Percentiles rank a stretch among this genome's conserved stretches.
Conservation (phyloP, 2,888 invertebrate species). For the Eupithecia dodoneata region DNA sequence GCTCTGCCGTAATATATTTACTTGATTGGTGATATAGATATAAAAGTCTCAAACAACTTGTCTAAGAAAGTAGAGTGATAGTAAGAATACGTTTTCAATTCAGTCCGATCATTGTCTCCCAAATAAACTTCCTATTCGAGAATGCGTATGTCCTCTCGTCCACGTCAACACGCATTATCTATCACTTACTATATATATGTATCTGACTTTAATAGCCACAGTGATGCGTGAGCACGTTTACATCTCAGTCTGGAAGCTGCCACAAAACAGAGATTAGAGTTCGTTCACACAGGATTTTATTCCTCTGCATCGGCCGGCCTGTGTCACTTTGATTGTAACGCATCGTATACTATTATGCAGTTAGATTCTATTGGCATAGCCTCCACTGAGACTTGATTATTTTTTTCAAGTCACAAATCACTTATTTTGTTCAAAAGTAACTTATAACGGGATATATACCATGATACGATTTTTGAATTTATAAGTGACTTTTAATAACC, state of each 20-base stretch:
- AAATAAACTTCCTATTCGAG: constrained; percentile 23
- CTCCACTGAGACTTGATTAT: background rate
- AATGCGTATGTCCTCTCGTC: constrained; percentile 37
- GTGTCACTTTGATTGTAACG: constrained; percentile 38
- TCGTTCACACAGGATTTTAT: constrained; percentile 85
- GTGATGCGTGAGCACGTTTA: constrained; percentile 66
- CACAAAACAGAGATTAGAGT: constrained; percentile 83
- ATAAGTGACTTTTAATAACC: no score
- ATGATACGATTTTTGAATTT: no score
- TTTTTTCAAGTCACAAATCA: background rate
- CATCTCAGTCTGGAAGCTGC: constrained; percentile 76
- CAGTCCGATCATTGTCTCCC: background rate
- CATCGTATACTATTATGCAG: constrained; percentile 9
- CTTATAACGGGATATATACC: no score
- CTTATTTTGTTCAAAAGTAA: background rate
- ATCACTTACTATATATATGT: constrained; percentile 39
- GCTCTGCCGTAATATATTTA: background rate
- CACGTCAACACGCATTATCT: constrained; percentile 43
- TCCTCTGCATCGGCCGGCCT: constrained; percentile 60
- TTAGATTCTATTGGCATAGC: constrained; percentile 5
- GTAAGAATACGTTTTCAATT: background rate
- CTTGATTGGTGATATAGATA: background rate
- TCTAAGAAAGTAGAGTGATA: background rate
- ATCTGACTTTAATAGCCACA: constrained; percentile 50
- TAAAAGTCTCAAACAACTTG: background rate